Evolutionary conservation across 2,113 vertebrate genomes (phyloP), one percentile per base, ranked within the genome.

Genomic region (Gnathonemus echidnorhynchus): DNA sequence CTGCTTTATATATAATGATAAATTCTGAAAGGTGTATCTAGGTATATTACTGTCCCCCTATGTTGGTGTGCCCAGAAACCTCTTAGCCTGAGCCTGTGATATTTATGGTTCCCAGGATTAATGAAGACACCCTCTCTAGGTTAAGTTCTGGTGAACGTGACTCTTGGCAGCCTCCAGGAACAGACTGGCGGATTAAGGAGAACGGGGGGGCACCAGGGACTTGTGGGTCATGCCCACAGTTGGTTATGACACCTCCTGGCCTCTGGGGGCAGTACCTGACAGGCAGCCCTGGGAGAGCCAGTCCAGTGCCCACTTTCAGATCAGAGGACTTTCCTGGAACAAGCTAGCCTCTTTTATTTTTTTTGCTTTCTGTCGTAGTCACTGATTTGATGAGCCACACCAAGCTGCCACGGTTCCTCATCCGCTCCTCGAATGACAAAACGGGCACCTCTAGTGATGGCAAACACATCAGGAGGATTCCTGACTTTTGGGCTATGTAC

Each of bases 321-420:
- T 70, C 62, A 13, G n/a, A 27, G 27, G 62, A 9, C 24, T 35
- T 31, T 74, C 74, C 35, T 77, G 70, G 35, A 19, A 77, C 35
- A 77, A 17, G 31, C 70, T 35, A 90, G 35, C 89, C 50, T 83
- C 46, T 9, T 89, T 90, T 91, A 90, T 85, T 46, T 31, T 74
- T 91, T 83, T 58, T 66, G 5, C 21, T 21, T 21, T 56, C 19
- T 53, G 88, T 50, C 42, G 62, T 90, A 89, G 91, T 93, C 92
- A 91, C 90, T 90, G 90, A 90, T 91, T 84, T 89, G 56, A 90
- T 87, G 70, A 87, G 90, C 91, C 90, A 90, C 50, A 91, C 89
- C 91, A 83, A 92, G 70, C 91, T 91, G 91, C 87, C 86, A 88
- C 35, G 88, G 90, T 92, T 90, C 91, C 87, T 91, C 88, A 91